Evolutionary conservation across 2,113 vertebrate genomes (phyloP).

Genomic region (Vulpes ferrilata): DNA sequence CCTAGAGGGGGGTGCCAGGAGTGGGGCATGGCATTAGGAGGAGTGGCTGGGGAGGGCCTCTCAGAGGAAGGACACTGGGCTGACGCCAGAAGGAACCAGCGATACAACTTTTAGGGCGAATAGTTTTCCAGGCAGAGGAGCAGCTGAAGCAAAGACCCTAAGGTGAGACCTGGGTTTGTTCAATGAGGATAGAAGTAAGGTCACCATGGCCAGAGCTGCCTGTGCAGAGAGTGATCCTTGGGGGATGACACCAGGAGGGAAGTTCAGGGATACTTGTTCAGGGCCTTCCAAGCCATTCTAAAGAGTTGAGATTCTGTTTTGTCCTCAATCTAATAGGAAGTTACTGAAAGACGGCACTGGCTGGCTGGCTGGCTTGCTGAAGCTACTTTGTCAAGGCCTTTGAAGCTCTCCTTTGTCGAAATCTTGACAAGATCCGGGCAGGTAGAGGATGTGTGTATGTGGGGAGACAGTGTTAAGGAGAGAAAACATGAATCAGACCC

Average conservation of each 20-base stretch:
- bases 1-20: not conserved
- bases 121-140: not conserved
- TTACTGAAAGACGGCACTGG: not conserved
- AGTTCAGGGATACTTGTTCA: not conserved
- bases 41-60: not conserved
- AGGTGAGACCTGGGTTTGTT: not conserved
- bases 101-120: not conserved
- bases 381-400: not conserved
- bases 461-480: too few species aligned
- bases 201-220: too few species aligned
- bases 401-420: not conserved
- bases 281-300: too few species aligned
- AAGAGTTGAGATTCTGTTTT: not conserved
- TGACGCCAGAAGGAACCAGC: not conserved
- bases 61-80: not conserved
- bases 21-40: not conserved
- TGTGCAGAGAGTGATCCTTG: not conserved
- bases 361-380: not conserved
- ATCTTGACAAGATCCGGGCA: not conserved
- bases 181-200: not conserved
- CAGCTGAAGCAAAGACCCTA: not conserved
- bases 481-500: not conserved
- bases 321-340: not conserved
- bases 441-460: fast-evolving
- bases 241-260: not conserved